Percentiles rank a stretch among this genome's conserved stretches.
Conservation (phyloP, 2,888 invertebrate genomes). For the Ophioninae sp. region DNA sequence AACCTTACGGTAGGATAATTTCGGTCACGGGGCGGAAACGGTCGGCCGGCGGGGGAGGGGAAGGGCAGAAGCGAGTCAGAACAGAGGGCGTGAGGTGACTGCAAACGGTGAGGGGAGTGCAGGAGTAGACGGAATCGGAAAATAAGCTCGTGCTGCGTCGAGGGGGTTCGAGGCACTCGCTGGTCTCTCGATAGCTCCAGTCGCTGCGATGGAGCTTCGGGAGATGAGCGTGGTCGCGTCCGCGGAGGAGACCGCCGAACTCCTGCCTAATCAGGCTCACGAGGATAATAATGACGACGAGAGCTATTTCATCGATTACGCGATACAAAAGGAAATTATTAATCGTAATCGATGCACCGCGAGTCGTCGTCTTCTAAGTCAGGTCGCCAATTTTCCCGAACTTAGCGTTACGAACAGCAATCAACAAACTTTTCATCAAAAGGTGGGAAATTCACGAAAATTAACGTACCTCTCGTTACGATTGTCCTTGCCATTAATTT, state of each 20-base stretch:
- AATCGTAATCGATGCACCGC: slow-evolving; percentile 76
- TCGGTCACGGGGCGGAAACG: slow-evolving; percentile 1
- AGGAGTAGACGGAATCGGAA: slow-evolving; percentile 45
- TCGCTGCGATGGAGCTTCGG: slow-evolving; percentile 75
- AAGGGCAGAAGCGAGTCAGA: background rate
- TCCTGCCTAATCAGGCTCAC: slow-evolving; percentile 69
- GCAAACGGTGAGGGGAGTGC: slow-evolving; percentile 13
- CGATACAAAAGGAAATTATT: slow-evolving; percentile 76
- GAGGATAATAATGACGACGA: slow-evolving; percentile 71
- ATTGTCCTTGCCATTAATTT: background rate
- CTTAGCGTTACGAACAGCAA: slow-evolving; percentile 71
- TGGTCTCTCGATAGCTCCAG: slow-evolving; percentile 45
- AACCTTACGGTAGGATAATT: background rate
- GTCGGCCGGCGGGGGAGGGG: background rate
- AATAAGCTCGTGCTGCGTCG: slow-evolving; percentile 55
- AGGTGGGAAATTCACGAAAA: slow-evolving; percentile 65
- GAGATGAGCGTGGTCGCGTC: slow-evolving; percentile 71
- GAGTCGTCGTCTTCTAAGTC: slow-evolving; percentile 75
- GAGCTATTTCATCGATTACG: slow-evolving; percentile 76
- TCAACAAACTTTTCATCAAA: slow-evolving; percentile 64
- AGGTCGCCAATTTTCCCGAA: slow-evolving; percentile 71
- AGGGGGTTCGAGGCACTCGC: slow-evolving; percentile 50
- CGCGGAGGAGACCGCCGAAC: slow-evolving; percentile 75
- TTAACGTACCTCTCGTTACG: background rate
- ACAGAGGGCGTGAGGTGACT: background rate